Evolutionary conservation across 1,140 invertebrate species (phyloP), one percentile per base, ranked within the genome.

Genomic region (Drosophila aff.): DNA sequence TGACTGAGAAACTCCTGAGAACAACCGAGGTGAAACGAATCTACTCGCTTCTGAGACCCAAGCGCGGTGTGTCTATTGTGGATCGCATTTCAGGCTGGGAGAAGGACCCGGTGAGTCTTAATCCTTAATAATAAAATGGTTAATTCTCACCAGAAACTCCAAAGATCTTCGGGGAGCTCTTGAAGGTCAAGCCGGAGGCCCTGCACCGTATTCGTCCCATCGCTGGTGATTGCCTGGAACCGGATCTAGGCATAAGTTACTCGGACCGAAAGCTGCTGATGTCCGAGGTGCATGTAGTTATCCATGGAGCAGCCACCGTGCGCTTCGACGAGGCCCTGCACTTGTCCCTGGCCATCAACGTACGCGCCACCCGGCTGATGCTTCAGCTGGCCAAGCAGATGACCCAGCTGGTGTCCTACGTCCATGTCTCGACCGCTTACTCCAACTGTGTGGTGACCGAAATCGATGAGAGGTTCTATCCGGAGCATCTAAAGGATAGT

Each of bases 261-360:
- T 91, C 94, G 53, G 95, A 97, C 59, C 74, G 75, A 0, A 28
- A 38, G 21, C 26, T 73, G 2, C 58, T 89, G 2, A 11, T 18
- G 0, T 43, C 78, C 11, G 65, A 95, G 57, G 94, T 97, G 3
- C 73, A 95, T 28, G 93, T 98, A 13, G 95, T 98, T 0, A 96
- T 98, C 82, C 97, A 98, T 80, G 95, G 94, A 8, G 98, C 98
- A 0, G 98, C 98, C 0, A 98, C 97, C 2, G 95, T 98, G 4
- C 73, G 69, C 93, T 98, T 98, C 93, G 96, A 97, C 78, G 97
- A 98, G 86, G 95, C 95, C 0, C 93, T 98, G 16, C 95, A 95
- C 89, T 83, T 93, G 4, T 94, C 95, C 0, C 87, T 95, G 0
- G 93, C 93, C 1, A 92, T 96, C 18, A 96, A 96, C 71, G 94